Percentiles rank a stretch among this genome's conserved stretches.
Conservation (phyloP, 2,797 vertebrate species). For the Gymnopithys bicolor region DNA sequence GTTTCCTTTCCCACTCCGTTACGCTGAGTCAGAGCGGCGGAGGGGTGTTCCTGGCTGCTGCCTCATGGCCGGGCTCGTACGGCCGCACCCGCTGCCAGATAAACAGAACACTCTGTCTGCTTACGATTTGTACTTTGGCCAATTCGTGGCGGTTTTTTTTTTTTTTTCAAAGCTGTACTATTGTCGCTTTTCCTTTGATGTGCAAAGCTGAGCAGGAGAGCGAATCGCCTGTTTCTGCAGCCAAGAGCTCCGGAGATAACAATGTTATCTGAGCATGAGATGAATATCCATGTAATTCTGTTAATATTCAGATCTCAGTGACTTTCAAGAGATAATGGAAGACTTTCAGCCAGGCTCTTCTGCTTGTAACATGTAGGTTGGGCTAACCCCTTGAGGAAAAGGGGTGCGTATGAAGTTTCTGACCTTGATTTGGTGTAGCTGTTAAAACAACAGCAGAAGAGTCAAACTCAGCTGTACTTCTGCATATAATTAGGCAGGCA, state of each 20-base stretch:
- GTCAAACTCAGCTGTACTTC: background rate
- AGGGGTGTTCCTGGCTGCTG: slow-evolving; percentile 1
- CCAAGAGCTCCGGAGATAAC: background rate
- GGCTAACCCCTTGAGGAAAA: background rate
- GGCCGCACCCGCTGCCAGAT: slow-evolving; percentile 51
- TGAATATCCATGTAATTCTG: background rate
- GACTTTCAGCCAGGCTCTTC: background rate
- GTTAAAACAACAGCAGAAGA: background rate
- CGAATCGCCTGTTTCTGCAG: background rate
- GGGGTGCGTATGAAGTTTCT: background rate
- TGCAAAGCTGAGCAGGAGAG: background rate
- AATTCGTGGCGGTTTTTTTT: background rate
- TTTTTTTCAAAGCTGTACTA: background rate
- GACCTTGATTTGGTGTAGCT: background rate
- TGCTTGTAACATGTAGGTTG: background rate
- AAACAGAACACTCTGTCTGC: slow-evolving; percentile 48
- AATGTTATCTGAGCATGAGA: background rate
- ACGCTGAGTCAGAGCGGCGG: slow-evolving; percentile 70
- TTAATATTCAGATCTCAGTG: background rate
- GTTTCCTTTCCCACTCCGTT: slow-evolving; percentile 75
- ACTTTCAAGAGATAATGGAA: background rate
- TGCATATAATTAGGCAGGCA: background rate
- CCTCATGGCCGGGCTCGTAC: slow-evolving; percentile 7
- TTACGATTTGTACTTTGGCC: background rate
- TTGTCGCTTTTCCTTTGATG: slow-evolving; percentile 34